Percentiles rank a stretch among this genome's conserved stretches.
These are phyloP conservation scores for Uromys caudimaculatus DNA, from an alignment of 2,797 vertebrate species.

Conservation along the genomic window DNA sequence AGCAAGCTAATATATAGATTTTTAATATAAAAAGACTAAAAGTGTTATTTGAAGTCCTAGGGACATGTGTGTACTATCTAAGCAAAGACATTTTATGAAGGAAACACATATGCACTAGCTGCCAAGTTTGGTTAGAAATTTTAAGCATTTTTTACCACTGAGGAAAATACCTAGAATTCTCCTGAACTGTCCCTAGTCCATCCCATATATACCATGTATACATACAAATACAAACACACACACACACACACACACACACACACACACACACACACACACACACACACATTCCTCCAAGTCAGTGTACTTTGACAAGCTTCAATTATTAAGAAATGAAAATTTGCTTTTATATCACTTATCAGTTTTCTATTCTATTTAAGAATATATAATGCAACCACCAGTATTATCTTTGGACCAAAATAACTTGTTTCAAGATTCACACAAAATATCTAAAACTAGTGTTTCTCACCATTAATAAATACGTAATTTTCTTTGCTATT, in stretches of 20 bases:
- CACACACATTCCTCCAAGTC: not conserved
- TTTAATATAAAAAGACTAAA: not conserved
- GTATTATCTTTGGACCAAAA: not conserved
- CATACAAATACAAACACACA: too few relatives aligned
- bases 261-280: not conserved
- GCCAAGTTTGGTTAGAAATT: not conserved
- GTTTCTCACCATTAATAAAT: conserved; percentile 33
- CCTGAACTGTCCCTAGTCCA: not conserved
- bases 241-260: not conserved
- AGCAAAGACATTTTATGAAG: not conserved
- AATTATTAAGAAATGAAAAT: conserved; percentile 39
- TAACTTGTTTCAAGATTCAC: conserved; percentile 35
- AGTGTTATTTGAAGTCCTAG: not conserved
- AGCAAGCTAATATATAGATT: not conserved
- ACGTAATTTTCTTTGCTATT: not conserved
- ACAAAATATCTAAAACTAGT: conserved; percentile 15
- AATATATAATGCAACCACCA: not conserved
- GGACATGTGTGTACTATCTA: not conserved
- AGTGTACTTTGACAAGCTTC: not conserved
- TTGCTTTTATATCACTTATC: conserved; percentile 4
- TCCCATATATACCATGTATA: not conserved
- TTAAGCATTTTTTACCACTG: not conserved
- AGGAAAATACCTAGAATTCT: not conserved
- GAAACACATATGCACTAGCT: not conserved
- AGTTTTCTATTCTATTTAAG: not conserved